Evolutionary conservation across 2,888 invertebrate species (phyloP).

Genomic region (Taphrorychus bicolor): DNA sequence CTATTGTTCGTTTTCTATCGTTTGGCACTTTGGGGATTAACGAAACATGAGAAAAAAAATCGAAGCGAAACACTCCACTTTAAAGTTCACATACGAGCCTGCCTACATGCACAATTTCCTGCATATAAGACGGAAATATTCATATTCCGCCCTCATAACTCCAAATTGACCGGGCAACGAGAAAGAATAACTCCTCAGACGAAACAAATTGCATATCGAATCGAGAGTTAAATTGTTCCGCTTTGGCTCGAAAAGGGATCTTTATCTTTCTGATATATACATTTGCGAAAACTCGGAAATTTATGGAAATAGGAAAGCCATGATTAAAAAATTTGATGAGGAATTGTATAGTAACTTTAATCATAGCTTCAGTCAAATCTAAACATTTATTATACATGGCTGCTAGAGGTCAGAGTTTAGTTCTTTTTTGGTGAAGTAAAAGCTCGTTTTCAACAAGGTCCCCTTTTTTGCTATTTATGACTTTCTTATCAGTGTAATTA

Average conservation of each 20-base stretch:
- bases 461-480: no score
- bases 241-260: slow-evolving; percentile 28
- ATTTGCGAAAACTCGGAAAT: not conserved
- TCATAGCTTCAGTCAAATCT: no score
- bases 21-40: no score
- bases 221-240: slow-evolving; percentile 42
- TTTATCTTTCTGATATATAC: slow-evolving; percentile 37
- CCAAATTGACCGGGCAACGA: slow-evolving; percentile 34
- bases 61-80: not conserved
- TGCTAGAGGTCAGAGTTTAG: no score
- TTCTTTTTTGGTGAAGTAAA: no score
- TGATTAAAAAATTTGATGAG: not conserved
- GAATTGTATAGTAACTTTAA: no score
- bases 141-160: slow-evolving; percentile 33
- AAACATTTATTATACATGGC: no score
- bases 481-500: no score
- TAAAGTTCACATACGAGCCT: not conserved
- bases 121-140: slow-evolving; percentile 19
- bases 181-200: slow-evolving; percentile 38
- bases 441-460: no score
- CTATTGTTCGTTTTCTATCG: no score
- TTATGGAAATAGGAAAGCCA: not conserved
- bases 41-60: not conserved
- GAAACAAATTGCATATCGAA: slow-evolving; percentile 42
- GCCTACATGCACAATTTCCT: slow-evolving; percentile 3